Evolutionary conservation across 1,140 invertebrate genomes (phyloP), one percentile per base, ranked within the genome.

Genomic region (Eufriesea mexicana): DNA sequence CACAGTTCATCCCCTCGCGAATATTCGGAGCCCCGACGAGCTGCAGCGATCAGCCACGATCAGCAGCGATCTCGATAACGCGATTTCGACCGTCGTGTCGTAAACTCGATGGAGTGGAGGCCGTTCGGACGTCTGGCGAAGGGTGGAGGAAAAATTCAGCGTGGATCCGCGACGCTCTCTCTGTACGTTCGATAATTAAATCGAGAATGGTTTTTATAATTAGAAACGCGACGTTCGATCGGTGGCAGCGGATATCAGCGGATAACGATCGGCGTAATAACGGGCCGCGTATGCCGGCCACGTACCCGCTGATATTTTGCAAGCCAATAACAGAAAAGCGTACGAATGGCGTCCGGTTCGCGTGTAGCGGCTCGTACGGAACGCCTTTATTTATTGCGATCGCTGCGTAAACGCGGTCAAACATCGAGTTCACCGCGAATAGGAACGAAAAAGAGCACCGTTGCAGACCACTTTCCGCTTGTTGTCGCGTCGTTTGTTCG

Each of bases 361-460:
- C 42, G 42, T 2, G 62, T 70, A 68, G 5, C 64, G 47, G 18
- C 54, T 64, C 49, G 23, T 59, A 47, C 54, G 49, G 23, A 67
- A 57, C 64, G 78, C 68, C 47, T 72, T 73, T 79, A 74, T 80
- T 80, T 80, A 74, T 80, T n/a, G 70, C 59, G 25, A 80, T 55
- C 20, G 47, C 59, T 28, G 70, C 49, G 79, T 80, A 64, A 80
- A 54, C n/a, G 35, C 70, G 78, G 66, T n/a, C 66, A 57, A 79
- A 70, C 77, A 47, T n/a, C 77, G 67, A 55, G 76, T 47, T 35
- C 2, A 16, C 8, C 23, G 18, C 35, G 9, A 6, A 23, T 9
- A 42, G 7, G 16, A 55, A 45, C 35, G 47, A n/a, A 70, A 51
- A 55, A 79, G 10, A 18, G 42, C 28, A 28, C 18, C 49, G 28